Evolutionary conservation across 2,888 invertebrate genomes (phyloP).

Genomic region (Subacronicta megacephala): DNA sequence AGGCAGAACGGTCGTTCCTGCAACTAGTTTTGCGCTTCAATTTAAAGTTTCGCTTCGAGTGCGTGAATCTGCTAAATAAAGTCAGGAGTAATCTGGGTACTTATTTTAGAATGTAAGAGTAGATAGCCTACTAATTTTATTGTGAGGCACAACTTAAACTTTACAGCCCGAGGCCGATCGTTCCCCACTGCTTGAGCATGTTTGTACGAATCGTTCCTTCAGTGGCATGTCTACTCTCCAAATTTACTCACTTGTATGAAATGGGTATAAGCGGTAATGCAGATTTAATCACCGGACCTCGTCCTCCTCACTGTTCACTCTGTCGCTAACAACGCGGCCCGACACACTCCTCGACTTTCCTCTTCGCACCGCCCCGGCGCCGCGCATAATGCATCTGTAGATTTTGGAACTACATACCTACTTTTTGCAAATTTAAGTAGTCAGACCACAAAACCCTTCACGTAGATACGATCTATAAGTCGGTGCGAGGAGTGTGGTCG

Average conservation of each 20-base stretch:
- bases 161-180: constrained; percentile 81
- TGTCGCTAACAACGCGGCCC: constrained; percentile 81
- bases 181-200: constrained; percentile 86
- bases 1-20: constrained; percentile 59
- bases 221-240: constrained; percentile 84
- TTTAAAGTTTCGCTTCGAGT: constrained; percentile 72
- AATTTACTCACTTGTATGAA: constrained; percentile 82
- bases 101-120: constrained; percentile 42
- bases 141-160: constrained; percentile 82
- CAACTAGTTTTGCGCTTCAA: constrained; percentile 67
- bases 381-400: constrained; percentile 66
- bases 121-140: constrained; percentile 52
- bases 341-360: constrained; percentile 75
- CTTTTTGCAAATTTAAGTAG: constrained; percentile 7
- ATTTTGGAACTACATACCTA: constrained; percentile 36
- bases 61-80: constrained; percentile 62
- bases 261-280: constrained; percentile 83
- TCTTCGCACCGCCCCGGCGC: constrained; percentile 77
- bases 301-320: constrained; percentile 80
- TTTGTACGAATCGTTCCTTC: constrained; percentile 82
- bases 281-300: constrained; percentile 78
- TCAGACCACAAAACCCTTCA: constrained; percentile 1
- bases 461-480: constrained; percentile 38
- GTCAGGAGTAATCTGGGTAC: constrained; percentile 50
- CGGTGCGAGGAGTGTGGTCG: constrained; percentile 74